Evolutionary conservation across 1,140 invertebrate species (phyloP).

Genomic region (Uloborus diversus): DNA sequence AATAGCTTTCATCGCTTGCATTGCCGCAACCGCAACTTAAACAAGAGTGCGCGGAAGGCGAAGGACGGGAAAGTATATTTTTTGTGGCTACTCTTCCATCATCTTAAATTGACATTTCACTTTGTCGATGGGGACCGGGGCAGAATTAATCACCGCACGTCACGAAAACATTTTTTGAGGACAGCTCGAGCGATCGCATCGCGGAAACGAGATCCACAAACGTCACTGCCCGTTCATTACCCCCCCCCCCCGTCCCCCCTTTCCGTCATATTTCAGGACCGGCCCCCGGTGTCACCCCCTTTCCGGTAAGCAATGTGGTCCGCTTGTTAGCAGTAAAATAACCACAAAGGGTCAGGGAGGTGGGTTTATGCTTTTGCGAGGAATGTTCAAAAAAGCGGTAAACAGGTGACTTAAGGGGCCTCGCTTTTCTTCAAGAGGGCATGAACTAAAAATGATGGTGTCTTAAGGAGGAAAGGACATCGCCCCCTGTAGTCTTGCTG

Average conservation of each 20-base stretch:
- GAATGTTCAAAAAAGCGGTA: no score
- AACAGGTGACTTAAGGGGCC: no score
- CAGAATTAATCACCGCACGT: constrained; percentile 48
- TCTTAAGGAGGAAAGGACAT: no score
- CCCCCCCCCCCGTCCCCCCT: neutral
- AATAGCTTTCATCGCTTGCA: neutral
- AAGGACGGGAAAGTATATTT: neutral
- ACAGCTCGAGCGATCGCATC: constrained; percentile 2
- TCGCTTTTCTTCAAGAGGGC: no score
- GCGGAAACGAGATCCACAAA: constrained; percentile 1
- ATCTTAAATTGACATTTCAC: constrained; percentile 43
- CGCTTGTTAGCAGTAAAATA: neutral
- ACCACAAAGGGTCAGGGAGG: neutral
- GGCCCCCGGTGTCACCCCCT: neutral
- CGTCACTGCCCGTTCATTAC: neutral
- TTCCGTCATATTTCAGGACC: neutral
- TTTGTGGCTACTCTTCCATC: constrained; percentile 38
- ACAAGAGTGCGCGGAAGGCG: neutral
- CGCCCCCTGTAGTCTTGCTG: no score
- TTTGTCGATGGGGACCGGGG: neutral
- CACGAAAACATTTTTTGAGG: constrained; percentile 50
- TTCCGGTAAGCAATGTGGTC: neutral
- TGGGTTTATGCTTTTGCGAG: no score
- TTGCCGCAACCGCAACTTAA: neutral
- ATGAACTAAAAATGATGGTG: no score